These are phyloP conservation scores for Catharus minimus DNA, from an alignment of 2,113 vertebrate genomes.

Conservation along the genomic window DNA sequence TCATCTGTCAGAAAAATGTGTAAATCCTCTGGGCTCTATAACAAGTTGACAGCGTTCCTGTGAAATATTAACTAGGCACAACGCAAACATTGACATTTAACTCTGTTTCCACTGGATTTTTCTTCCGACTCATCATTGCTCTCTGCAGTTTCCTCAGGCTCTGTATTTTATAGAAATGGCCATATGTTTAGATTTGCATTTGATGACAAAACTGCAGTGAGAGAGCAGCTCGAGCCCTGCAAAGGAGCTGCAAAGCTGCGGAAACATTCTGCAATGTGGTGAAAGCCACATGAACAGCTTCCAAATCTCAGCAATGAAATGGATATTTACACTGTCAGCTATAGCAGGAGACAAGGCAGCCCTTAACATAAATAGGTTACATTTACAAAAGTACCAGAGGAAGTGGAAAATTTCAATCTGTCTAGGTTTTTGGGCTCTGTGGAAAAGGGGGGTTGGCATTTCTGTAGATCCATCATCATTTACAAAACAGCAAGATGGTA, in stretches of 20 bases:
- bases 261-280: not conserved
- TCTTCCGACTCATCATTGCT: not conserved
- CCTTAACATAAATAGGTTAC: not conserved
- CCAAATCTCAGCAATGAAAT: not conserved
- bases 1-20: constrained; percentile 72
- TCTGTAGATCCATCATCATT: not conserved
- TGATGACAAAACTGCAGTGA: not conserved
- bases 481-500: not conserved
- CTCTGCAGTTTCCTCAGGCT: constrained; percentile 1
- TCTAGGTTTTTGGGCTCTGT: not conserved
- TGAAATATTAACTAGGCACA: constrained; percentile 70
- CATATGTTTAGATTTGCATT: constrained; percentile 23
- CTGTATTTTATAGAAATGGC: not conserved
- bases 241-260: not conserved
- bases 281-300: not conserved
- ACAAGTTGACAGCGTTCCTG: constrained; percentile 46
- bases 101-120: constrained; percentile 5
- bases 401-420: not conserved
- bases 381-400: not conserved
- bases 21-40: constrained; percentile 64
- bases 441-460: not conserved
- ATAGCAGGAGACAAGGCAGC: not conserved
- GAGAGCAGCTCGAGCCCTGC: not conserved
- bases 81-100: constrained; percentile 53
- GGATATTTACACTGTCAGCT: not conserved